Evolutionary conservation across 2,888 invertebrate species (phyloP).

Genomic region (Leptinotarsa rubiginosa): DNA sequence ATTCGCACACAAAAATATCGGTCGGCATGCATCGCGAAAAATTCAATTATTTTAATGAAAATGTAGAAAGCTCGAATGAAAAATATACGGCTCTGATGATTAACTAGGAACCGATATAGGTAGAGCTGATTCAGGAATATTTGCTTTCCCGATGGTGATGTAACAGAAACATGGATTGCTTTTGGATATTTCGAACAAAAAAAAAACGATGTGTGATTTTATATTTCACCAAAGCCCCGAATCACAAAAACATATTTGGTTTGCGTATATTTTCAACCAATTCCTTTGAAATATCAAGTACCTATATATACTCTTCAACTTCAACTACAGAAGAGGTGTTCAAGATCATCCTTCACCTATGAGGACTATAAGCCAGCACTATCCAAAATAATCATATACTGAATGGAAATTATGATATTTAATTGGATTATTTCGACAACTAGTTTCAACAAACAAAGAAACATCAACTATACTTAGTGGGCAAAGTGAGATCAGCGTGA

Average conservation of each 20-base stretch:
- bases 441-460: background rate
- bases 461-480: too few species aligned
- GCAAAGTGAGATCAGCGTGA: too few species aligned
- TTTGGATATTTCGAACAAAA: background rate
- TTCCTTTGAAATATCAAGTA: too few species aligned
- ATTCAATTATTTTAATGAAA: conserved; percentile 41
- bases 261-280: too few species aligned
- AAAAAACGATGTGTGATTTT: background rate
- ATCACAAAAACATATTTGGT: too few species aligned
- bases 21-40: conserved; percentile 30
- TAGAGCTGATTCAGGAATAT: background rate
- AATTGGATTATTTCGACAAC: background rate
- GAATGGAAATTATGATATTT: background rate
- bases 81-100: conserved; percentile 10
- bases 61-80: conserved; percentile 19
- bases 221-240: background rate
- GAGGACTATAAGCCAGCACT: too few species aligned
- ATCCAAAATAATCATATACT: background rate
- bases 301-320: too few species aligned
- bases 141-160: background rate
- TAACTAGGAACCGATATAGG: conserved; percentile 9
- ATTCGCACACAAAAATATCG: conserved; percentile 35
- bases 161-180: conserved; percentile 10
- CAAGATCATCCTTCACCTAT: too few species aligned
- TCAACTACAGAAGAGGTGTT: too few species aligned